Conservation (phyloP, 2,113 vertebrate genomes). For the Silurus asotus region DNA sequence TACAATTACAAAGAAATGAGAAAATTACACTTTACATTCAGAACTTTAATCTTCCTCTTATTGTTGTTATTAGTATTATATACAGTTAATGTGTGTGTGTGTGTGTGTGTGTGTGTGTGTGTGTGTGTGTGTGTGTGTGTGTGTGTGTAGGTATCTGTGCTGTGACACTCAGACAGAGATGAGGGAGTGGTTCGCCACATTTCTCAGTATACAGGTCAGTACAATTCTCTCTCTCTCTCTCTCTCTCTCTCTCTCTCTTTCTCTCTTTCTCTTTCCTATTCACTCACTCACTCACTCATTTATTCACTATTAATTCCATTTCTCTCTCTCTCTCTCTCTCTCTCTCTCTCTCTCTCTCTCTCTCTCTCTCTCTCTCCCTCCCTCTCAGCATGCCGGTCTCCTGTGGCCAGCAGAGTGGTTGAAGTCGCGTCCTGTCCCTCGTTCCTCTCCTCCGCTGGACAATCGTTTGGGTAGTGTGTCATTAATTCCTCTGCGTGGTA, state of each 20-base stretch:
- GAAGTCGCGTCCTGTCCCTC: constrained; percentile 64
- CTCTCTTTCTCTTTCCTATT: background rate
- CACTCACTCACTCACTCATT: no score
- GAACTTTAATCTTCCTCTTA: background rate
- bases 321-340: background rate
- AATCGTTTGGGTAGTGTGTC: constrained; percentile 85
- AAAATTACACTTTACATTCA: background rate
- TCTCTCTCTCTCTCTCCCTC: background rate
- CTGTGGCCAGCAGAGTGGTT: constrained; percentile 83
- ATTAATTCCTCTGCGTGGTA: constrained; percentile 90
- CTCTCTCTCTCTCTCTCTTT: background rate
- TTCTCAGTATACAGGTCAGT: constrained; percentile 86
- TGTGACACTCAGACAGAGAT: constrained; percentile 86
- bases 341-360: background rate
- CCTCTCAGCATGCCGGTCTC: constrained; percentile 72
- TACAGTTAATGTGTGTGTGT: background rate
- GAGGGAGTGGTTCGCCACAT: constrained; percentile 89
- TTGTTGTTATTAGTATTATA: no score
- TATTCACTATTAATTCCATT: background rate
- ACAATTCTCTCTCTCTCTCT: background rate
- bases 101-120: constrained; percentile 18
- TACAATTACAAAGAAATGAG: background rate
- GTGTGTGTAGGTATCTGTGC: constrained; percentile 84
- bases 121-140: constrained; percentile 7
- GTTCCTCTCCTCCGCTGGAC: constrained; percentile 65